phyloP scores from a whole-genome alignment of 1,140 invertebrate species.

The Leptopilina boulardi region DNA sequence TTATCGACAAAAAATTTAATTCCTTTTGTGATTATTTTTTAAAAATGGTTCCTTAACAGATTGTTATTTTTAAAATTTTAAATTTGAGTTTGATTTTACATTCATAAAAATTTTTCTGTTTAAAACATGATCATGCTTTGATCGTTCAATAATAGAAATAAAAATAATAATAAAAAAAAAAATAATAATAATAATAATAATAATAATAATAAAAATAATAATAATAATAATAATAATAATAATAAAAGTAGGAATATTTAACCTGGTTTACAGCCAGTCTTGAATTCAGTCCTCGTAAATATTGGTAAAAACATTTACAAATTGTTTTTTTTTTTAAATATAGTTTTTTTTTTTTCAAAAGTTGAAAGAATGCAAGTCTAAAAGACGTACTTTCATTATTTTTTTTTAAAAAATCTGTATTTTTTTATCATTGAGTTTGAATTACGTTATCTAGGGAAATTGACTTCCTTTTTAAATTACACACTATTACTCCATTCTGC shows the following conservation, averaged over 20 bases:
- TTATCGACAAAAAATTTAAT: no score
- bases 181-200: no score
- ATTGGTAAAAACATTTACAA: background rate
- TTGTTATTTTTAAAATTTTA: background rate
- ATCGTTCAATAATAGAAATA: constrained; percentile 11
- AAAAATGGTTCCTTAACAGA: background rate
- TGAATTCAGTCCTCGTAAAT: background rate
- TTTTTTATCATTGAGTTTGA: background rate
- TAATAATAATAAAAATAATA: no score
- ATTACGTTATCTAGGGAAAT: constrained; percentile 10
- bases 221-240: no score
- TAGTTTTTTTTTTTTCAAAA: background rate
- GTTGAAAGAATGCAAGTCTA: background rate
- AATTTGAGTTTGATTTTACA: constrained; percentile 12
- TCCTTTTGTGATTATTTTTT: no score
- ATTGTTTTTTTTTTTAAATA: background rate
- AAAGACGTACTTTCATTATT: no score
- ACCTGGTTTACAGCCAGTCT: constrained; percentile 20
- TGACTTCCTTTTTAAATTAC: constrained; percentile 24
- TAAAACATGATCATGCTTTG: background rate
- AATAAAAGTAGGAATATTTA: constrained; percentile 1
- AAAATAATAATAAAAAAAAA: no score
- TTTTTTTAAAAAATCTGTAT: background rate
- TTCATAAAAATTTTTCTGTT: background rate
- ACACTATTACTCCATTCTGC: constrained; percentile 10